Evolutionary conservation across 1,140 invertebrate genomes (phyloP).

Genomic region (Lepidurus packardi): DNA sequence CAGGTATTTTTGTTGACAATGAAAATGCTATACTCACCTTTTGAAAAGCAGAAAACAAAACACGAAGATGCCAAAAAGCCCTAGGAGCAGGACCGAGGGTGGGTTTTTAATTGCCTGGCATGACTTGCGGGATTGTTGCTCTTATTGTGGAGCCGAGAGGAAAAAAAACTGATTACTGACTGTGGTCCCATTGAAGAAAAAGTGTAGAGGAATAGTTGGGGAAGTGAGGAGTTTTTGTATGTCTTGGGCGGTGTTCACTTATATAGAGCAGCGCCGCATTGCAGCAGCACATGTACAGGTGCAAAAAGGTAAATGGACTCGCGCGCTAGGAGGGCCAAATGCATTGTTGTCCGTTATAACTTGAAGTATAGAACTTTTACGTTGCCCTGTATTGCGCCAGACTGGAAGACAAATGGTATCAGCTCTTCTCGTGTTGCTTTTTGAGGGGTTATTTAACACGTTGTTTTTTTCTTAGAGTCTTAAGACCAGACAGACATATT

Average conservation of each 20-base stretch:
- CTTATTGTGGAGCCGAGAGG: background rate
- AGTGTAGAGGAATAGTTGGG: background rate
- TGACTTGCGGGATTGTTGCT: slow-evolving; percentile 15
- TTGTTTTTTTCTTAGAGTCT: background rate
- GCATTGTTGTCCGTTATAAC: slow-evolving; percentile 7
- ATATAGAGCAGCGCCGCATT: slow-evolving; percentile 9
- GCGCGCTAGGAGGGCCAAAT: slow-evolving; percentile 8
- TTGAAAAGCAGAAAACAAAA: background rate
- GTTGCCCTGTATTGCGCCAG: slow-evolving; percentile 16
- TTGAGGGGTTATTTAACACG: background rate
- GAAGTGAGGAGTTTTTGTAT: slow-evolving; percentile 12
- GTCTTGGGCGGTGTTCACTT: slow-evolving; percentile 13
- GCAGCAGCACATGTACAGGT: slow-evolving; percentile 20
- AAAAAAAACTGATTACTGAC: slow-evolving; percentile 10
- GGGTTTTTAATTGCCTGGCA: slow-evolving; percentile 15
- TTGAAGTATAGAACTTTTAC: slow-evolving; percentile 17
- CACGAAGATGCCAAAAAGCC: background rate
- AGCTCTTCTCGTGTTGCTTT: background rate
- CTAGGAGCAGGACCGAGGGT: background rate
- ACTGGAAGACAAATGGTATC: slow-evolving; percentile 18
- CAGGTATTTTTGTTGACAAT: background rate
- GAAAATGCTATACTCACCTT: background rate
- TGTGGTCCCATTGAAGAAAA: slow-evolving; percentile 19
- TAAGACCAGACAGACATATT: background rate
- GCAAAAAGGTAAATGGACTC: slow-evolving; percentile 21